Evolutionary conservation across 1,140 invertebrate genomes (phyloP).

Genomic region (Saccostrea echinata): DNA sequence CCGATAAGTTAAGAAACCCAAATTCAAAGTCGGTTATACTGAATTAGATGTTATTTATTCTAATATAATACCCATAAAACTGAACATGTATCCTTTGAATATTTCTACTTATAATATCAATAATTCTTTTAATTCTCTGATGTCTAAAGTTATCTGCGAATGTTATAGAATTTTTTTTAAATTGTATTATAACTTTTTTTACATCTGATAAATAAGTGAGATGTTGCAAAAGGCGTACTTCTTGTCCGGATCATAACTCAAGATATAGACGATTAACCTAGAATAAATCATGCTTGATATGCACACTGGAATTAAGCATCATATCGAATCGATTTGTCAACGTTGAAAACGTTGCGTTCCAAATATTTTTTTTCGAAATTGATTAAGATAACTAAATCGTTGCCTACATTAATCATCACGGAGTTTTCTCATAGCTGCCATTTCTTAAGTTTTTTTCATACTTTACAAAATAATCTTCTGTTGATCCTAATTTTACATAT

Average conservation of each 20-base stretch:
- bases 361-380: not conserved
- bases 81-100: too few relatives aligned
- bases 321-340: slow-evolving; percentile 29
- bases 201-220: not conserved
- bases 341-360: not conserved
- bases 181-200: too few relatives aligned
- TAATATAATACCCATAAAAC: too few relatives aligned
- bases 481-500: not conserved
- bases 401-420: not conserved
- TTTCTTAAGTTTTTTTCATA: not conserved
- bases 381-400: slow-evolving; percentile 13
- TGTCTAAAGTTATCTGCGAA: too few relatives aligned
- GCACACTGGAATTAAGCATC: not conserved
- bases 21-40: too few relatives aligned
- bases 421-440: not conserved
- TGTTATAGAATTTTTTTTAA: too few relatives aligned
- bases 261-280: slow-evolving; percentile 19
- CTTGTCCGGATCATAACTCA: slow-evolving; percentile 4
- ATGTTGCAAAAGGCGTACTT: not conserved
- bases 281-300: slow-evolving; percentile 27
- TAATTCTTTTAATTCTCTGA: too few relatives aligned
- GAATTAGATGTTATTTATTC: too few relatives aligned
- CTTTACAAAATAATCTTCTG: not conserved
- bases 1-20: too few relatives aligned
- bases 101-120: too few relatives aligned